Evolutionary conservation across 2,888 invertebrate genomes (phyloP).

Genomic region (Lasioglossum villosulum): DNA sequence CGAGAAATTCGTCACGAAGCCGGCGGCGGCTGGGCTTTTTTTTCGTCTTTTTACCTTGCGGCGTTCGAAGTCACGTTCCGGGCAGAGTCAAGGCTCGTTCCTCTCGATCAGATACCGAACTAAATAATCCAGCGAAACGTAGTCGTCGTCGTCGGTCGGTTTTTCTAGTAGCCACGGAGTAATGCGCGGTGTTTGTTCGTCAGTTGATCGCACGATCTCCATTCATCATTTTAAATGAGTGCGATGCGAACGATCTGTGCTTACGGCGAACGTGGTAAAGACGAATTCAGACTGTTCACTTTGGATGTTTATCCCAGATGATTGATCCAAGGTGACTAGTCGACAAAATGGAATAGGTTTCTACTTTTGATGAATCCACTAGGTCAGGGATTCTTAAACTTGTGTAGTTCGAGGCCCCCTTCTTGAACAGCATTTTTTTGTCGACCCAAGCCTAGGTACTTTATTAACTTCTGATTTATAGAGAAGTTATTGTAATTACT

Average conservation of each 20-base stretch:
- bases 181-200: constrained; percentile 21
- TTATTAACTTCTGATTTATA: no score
- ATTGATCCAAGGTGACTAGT: no score
- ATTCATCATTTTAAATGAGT: constrained; percentile 54
- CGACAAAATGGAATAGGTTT: no score
- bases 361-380: no score
- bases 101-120: constrained; percentile 43
- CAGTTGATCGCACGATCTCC: constrained; percentile 47
- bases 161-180: constrained; percentile 33
- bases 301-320: not conserved
- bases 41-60: not conserved
- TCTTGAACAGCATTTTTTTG: no score
- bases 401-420: no score
- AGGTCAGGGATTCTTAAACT: no score
- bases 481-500: no score
- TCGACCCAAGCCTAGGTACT: no score
- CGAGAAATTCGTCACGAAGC: constrained; percentile 30
- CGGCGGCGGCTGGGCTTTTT: not conserved
- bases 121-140: constrained; percentile 46
- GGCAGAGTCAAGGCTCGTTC: constrained; percentile 8
- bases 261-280: not conserved
- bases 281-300: not conserved
- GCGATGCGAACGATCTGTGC: not conserved
- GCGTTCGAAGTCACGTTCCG: constrained; percentile 13
- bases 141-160: not conserved